Percentiles rank a stretch among this genome's conserved stretches.
Conservation (phyloP, 2,888 invertebrate species). For the Parthenolecanium corni region DNA sequence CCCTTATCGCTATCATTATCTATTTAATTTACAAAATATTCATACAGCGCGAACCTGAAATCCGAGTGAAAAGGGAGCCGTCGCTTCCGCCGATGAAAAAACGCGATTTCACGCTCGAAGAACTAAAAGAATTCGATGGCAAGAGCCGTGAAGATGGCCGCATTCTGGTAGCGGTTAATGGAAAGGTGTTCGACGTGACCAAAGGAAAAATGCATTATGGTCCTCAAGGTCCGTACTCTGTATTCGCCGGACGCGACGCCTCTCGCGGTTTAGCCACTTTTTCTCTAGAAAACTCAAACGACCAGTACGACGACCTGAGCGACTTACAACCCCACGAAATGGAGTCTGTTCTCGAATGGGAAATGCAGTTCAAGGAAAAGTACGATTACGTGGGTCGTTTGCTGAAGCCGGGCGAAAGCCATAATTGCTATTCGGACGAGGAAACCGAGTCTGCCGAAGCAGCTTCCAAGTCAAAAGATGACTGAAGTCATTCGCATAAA, state of each 20-base stretch:
- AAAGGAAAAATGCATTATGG: constrained; percentile 84
- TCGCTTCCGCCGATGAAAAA: constrained; percentile 66
- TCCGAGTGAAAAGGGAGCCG: constrained; percentile 42
- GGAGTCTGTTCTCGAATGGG: constrained; percentile 94
- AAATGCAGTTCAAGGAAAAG: constrained; percentile 92
- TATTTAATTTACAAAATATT: constrained; percentile 65
- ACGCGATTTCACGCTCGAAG: constrained; percentile 78
- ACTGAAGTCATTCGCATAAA: background rate
- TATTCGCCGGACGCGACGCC: constrained; percentile 91
- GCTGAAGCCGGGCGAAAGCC: constrained; percentile 80
- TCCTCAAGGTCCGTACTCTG: constrained; percentile 87
- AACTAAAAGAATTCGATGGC: constrained; percentile 77
- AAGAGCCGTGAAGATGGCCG: constrained; percentile 65
- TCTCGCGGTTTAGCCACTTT: constrained; percentile 91
- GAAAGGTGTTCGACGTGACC: constrained; percentile 90
- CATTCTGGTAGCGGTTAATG: constrained; percentile 84
- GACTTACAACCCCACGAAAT: constrained; percentile 87
- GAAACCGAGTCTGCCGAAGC: constrained; percentile 43
- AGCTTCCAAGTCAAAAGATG: constrained; percentile 1
- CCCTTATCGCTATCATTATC: constrained; percentile 54
- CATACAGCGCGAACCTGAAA: constrained; percentile 40
- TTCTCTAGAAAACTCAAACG: constrained; percentile 60
- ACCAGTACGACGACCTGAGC: constrained; percentile 88
- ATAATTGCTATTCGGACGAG: constrained; percentile 82
- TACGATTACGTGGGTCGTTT: constrained; percentile 84